Percentiles rank a stretch among this genome's conserved stretches.
Evolutionary conservation across 2,888 invertebrate species (phyloP).

Genomic region (Mimumesa dahlbomi): DNA sequence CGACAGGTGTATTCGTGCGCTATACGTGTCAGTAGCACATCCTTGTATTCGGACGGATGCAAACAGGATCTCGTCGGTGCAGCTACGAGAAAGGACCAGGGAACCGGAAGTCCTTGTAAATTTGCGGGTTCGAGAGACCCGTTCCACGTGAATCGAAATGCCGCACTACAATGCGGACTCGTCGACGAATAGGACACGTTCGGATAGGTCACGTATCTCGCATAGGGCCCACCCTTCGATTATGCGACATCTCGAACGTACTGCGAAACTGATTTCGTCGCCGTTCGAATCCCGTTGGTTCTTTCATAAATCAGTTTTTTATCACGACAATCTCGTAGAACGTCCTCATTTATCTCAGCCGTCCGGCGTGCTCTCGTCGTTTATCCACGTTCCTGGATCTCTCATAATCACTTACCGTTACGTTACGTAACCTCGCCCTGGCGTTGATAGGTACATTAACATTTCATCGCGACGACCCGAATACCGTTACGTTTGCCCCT

Average conservation of each 20-base stretch:
- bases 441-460: not conserved
- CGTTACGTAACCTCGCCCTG: not conserved
- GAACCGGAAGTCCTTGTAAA: constrained; percentile 20
- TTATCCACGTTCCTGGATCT: not conserved
- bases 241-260: constrained; percentile 16
- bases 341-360: constrained; percentile 4
- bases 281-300: not conserved
- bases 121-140: constrained; percentile 20
- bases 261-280: constrained; percentile 33
- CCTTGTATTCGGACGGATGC: constrained; percentile 4
- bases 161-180: not conserved
- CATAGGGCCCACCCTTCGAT: constrained; percentile 28
- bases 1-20: constrained; percentile 29
- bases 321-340: not conserved
- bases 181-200: constrained; percentile 5
- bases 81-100: not conserved
- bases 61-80: not conserved
- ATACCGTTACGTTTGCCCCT: not conserved
- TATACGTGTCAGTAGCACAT: constrained; percentile 32
- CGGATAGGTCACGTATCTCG: constrained; percentile 19
- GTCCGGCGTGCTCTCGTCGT: not conserved
- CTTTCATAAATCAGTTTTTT: constrained; percentile 36
- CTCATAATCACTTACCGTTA: constrained; percentile 35
- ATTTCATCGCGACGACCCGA: not conserved
- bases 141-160: constrained; percentile 17